Evolutionary conservation across 2,113 vertebrate species (phyloP), one percentile per base, ranked within the genome.

Genomic region (Cyrtonyx montezumae): DNA sequence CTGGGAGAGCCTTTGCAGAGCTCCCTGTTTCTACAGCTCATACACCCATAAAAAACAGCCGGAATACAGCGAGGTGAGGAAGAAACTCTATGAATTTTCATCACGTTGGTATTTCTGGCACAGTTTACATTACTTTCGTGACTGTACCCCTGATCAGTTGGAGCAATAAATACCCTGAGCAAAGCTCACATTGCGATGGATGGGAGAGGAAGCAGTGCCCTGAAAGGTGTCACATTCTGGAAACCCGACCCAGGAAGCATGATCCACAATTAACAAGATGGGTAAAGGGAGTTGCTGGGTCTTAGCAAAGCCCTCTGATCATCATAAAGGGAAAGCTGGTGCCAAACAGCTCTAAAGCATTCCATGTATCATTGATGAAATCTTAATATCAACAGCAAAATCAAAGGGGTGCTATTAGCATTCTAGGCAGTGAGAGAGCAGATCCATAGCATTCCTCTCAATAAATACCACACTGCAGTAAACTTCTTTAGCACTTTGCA

Each of bases 401-500:
- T 40, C 40, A 73, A 59, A 91, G 63, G 37, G 63, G 21, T 74
- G 77, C 30, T 18, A 34, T 91, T 93, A 78, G 83, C 90, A 94
- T 94, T 92, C 92, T 66, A 45, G 67, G 70, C 82, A 88, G 68
- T 49, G 79, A 88, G 51, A 58, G 49, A 84, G 66, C 78, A 69
- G 94, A 91, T 91, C 96, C 73, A 76, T 89, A 85, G 74, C 88
- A 23, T 2, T 1, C 43, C 43, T 84, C 86, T 94, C 81, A 70
- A 78, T 81, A 95, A 95, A 90, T 91, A 77, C 28, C 0, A 68
- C 70, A 58, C 93, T 88, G 90, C 91, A 90, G 82, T 93, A 96
- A 94, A 95, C 92, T 90, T 90, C 87, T 74, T 56, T 32, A 95
- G 88, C 85, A 56, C 93, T 96, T 94, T 95, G 87, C 85, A 96